A percentile compares a stretch with the other conserved stretches of the same genome.
Conservation (phyloP, 2,113 vertebrate species). For the Zosterops hypoxanthus region DNA sequence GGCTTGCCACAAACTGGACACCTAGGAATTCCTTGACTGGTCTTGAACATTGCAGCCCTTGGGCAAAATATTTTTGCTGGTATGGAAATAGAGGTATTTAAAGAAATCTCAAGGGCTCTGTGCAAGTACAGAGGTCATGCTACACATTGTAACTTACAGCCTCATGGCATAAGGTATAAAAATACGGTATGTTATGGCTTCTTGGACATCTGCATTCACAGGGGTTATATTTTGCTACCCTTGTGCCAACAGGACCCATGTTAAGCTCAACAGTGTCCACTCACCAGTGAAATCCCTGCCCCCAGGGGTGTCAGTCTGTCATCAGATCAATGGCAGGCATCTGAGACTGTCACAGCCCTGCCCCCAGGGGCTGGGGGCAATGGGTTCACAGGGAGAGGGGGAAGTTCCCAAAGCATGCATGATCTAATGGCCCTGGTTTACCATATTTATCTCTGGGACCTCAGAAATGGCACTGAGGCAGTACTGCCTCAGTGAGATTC, state of each 20-base stretch:
- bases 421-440: neutral
- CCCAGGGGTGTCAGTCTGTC: neutral
- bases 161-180: neutral
- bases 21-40: neutral
- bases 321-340: neutral
- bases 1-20: neutral
- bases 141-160: neutral
- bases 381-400: neutral
- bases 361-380: fast-evolving
- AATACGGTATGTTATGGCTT: neutral
- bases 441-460: neutral
- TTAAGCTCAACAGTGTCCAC: fast-evolving
- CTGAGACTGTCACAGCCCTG: neutral
- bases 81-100: neutral
- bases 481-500: neutral
- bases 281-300: neutral
- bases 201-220: neutral
- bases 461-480: neutral
- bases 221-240: neutral
- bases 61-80: neutral
- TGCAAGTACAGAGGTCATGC: neutral
- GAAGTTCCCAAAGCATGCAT: neutral
- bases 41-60: neutral
- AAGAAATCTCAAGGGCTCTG: neutral
- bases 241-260: neutral